A percentile compares a stretch with the other conserved stretches of the same genome.
phyloP scores from a whole-genome alignment of 2,113 vertebrate genomes.

The Dinomys branickii region DNA sequence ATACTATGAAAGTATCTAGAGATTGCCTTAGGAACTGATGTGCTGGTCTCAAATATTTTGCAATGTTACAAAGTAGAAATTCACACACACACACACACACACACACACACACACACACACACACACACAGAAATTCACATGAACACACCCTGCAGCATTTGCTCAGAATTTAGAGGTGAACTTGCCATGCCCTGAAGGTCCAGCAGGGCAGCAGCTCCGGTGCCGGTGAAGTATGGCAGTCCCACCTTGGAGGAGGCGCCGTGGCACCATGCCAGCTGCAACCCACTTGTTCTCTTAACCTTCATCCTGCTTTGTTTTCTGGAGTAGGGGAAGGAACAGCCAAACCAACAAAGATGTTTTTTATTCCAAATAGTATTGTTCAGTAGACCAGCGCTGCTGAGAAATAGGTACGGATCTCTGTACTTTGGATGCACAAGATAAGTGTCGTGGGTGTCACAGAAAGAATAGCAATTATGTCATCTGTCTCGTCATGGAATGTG shows the following conservation, averaged over 20 bases:
- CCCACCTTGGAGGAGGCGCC: neutral
- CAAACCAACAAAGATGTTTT: constrained; percentile 63
- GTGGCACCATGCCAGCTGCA: neutral
- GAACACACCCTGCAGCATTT: neutral
- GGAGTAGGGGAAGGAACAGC: neutral
- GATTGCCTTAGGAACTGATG: neutral
- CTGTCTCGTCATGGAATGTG: constrained; percentile 87
- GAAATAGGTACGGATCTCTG: constrained; percentile 77
- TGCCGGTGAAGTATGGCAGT: neutral
- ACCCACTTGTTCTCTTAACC: neutral
- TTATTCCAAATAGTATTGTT: constrained; percentile 68
- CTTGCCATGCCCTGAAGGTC: neutral
- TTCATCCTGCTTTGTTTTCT: neutral
- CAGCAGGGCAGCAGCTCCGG: fast-evolving
- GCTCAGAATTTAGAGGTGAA: neutral
- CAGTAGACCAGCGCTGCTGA: constrained; percentile 56
- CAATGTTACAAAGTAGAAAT: neutral
- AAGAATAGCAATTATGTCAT: constrained; percentile 88
- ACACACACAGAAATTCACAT: neutral
- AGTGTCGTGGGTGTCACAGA: constrained; percentile 82
- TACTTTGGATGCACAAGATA: constrained; percentile 81
- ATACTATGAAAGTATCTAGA: neutral
- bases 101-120: no score
- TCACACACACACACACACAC: no score
- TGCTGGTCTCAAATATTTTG: neutral